Evolutionary conservation across 2,113 vertebrate species (phyloP).

Genomic region (Syngnathus typhle): DNA sequence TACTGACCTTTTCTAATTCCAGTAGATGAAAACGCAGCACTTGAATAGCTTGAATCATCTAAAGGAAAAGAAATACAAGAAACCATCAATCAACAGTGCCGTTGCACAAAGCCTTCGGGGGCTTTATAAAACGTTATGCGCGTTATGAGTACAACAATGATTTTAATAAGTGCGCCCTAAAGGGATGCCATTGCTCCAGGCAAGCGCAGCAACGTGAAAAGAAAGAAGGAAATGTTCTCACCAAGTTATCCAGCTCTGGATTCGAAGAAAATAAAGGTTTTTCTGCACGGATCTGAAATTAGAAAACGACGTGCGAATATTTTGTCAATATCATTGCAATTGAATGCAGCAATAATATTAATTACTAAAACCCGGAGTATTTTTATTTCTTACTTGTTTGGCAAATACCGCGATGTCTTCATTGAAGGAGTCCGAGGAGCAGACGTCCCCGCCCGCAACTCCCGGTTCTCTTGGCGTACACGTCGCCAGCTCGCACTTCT

Average conservation of each 20-base stretch:
- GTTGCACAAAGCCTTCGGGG: neutral
- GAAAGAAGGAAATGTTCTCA: conserved; percentile 53
- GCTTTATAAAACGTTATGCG: neutral
- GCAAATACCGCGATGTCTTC: conserved; percentile 96
- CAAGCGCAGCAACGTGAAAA: neutral
- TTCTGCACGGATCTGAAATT: conserved; percentile 82
- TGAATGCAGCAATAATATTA: neutral
- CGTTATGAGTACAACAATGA: neutral
- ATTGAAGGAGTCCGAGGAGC: conserved; percentile 95
- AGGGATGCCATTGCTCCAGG: neutral
- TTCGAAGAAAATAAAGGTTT: conserved; percentile 92
- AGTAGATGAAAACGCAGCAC: conserved; percentile 94
- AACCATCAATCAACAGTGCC: neutral
- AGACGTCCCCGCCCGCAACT: conserved; percentile 90
- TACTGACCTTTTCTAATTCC: conserved; percentile 91
- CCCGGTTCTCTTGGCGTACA: conserved; percentile 93
- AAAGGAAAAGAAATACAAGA: conserved; percentile 29
- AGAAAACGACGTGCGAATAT: neutral
- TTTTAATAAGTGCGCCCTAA: neutral
- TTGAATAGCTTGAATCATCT: conserved; percentile 99
- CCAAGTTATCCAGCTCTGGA: conserved; percentile 91
- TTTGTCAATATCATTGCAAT: neutral
- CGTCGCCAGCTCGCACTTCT: conserved; percentile 97
- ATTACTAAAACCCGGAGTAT: neutral
- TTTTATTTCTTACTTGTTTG: conserved; percentile 75